A percentile compares a stretch with the other conserved stretches of the same genome.
These are phyloP conservation scores for Eupithecia pulchellata DNA, from an alignment of 2,888 invertebrate genomes.

Conservation along the genomic window DNA sequence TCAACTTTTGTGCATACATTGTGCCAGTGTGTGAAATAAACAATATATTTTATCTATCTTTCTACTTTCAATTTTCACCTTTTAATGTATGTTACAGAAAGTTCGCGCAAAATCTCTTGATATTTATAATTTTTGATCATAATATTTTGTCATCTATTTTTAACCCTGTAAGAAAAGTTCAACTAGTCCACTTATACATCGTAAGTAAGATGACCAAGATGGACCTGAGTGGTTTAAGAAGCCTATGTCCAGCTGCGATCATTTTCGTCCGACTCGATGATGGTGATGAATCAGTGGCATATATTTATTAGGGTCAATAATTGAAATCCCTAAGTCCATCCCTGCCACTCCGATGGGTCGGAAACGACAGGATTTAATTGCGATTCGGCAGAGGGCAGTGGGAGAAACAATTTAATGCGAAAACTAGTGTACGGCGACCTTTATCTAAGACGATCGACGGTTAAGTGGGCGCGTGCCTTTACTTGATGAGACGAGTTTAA, in stretches of 20 bases:
- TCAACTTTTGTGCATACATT: too few relatives aligned
- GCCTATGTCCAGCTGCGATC: not conserved
- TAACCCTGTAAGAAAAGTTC: not conserved
- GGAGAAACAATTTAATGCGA: slow-evolving; percentile 67
- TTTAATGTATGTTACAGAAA: too few relatives aligned
- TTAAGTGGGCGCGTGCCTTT: slow-evolving; percentile 52
- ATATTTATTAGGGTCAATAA: not conserved
- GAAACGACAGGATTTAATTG: slow-evolving; percentile 71
- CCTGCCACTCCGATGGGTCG: slow-evolving; percentile 63
- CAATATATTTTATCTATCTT: too few relatives aligned
- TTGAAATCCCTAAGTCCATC: slow-evolving; percentile 46
- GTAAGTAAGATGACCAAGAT: too few relatives aligned
- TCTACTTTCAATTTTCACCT: too few relatives aligned
- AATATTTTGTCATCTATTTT: not conserved
- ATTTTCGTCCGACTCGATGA: not conserved
- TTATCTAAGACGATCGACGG: slow-evolving; percentile 56
- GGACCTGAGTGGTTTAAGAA: not conserved
- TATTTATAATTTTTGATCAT: not conserved
- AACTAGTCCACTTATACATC: too few relatives aligned
- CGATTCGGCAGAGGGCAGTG: slow-evolving; percentile 64
- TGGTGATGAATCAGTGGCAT: not conserved
- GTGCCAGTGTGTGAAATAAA: too few relatives aligned
- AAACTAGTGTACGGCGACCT: slow-evolving; percentile 60
- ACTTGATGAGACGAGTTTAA: slow-evolving; percentile 31
- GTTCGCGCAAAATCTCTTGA: too few relatives aligned